phyloP scores from a whole-genome alignment of 2,113 vertebrate genomes.

The Neoarius graeffei region DNA sequence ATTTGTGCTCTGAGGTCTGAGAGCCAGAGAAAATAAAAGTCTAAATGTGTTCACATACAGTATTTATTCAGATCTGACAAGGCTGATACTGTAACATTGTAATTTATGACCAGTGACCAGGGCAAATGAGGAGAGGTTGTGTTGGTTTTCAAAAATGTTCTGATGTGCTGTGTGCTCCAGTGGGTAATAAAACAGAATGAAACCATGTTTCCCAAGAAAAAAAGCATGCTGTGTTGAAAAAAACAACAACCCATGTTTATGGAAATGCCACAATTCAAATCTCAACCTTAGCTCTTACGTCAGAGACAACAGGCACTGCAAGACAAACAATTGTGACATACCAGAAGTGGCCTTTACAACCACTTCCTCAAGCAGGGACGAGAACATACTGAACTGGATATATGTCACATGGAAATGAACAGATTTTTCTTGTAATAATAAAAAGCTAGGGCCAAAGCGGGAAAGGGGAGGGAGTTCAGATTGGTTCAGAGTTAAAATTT shows the following conservation, averaged over 20 bases:
- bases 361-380: neutral
- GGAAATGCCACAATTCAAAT: neutral
- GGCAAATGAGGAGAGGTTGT: neutral
- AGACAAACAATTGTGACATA: neutral
- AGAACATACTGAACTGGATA: neutral
- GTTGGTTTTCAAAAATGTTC: neutral
- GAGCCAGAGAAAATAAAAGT: slow-evolving; percentile 26
- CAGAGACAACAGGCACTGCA: neutral
- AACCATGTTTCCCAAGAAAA: neutral
- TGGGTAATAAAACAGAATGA: neutral
- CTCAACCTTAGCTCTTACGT: neutral
- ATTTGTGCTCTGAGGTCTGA: slow-evolving; percentile 27
- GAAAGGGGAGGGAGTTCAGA: neutral
- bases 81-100: neutral
- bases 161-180: neutral
- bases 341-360: neutral
- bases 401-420: neutral
- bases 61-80: slow-evolving; percentile 16
- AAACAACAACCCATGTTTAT: slow-evolving; percentile 3
- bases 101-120: slow-evolving; percentile 2
- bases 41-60: neutral
- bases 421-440: neutral
- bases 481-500: neutral
- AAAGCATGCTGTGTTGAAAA: neutral
- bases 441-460: neutral